Evolutionary conservation across 2,113 vertebrate genomes (phyloP).

Genomic region (Rhipidura dahli): DNA sequence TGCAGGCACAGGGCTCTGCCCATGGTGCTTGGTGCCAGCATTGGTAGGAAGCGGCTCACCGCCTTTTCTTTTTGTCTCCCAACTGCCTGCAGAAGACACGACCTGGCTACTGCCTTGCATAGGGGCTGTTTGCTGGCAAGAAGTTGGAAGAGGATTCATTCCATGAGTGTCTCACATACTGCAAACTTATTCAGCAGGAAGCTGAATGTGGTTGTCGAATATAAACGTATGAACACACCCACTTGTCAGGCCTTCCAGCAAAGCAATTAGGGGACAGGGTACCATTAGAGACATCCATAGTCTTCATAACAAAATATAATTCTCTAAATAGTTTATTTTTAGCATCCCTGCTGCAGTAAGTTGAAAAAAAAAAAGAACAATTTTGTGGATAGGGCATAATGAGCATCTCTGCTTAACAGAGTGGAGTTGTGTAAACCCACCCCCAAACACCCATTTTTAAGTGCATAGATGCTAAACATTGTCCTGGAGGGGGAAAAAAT

Average conservation of each 20-base stretch:
- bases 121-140: neutral
- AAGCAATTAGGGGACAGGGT: neutral
- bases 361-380: neutral
- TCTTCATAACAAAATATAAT: neutral
- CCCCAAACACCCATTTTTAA: neutral
- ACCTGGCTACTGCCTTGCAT: neutral
- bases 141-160: neutral
- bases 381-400: neutral
- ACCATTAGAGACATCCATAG: neutral
- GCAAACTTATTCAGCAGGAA: neutral
- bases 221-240: neutral
- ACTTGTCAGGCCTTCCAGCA: neutral
- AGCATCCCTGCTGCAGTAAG: neutral
- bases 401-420: neutral
- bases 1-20: neutral
- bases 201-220: neutral
- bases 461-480: neutral
- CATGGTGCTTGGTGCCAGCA: rapidly evolving
- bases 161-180: rapidly evolving
- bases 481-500: neutral
- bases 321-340: neutral
- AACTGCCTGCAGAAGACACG: neutral
- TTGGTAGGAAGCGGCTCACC: rapidly evolving
- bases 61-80: rapidly evolving
- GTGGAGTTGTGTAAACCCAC: neutral